A percentile compares a stretch with the other conserved stretches of the same genome.
Conservation (phyloP, 2,113 vertebrate genomes). For the Promerops cafer region DNA sequence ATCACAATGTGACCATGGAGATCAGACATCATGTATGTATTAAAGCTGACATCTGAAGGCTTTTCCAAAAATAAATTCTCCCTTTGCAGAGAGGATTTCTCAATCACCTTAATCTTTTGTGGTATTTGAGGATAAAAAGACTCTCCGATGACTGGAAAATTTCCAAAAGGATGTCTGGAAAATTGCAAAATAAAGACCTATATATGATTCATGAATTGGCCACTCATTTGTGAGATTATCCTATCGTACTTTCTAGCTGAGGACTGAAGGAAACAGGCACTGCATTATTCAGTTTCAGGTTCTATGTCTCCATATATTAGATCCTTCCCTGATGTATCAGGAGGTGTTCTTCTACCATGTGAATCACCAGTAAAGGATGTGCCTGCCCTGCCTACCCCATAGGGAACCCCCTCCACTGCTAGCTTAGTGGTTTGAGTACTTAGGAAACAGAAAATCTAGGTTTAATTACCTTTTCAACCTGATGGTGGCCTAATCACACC, state of each 20-base stretch:
- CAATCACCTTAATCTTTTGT: slow-evolving; percentile 36
- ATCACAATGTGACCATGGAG: background rate
- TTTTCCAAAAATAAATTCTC: slow-evolving; percentile 29
- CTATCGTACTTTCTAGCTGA: background rate
- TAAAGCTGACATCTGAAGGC: slow-evolving; percentile 24
- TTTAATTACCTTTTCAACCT: background rate
- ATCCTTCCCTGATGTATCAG: background rate
- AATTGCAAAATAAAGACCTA: background rate
- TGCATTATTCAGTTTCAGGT: background rate
- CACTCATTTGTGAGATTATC: background rate
- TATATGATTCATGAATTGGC: background rate
- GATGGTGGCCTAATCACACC: background rate
- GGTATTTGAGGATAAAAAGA: slow-evolving; percentile 16
- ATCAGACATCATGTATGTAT: background rate
- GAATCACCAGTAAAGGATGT: background rate
- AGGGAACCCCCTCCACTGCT: background rate
- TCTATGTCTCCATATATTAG: background rate
- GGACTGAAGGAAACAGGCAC: background rate
- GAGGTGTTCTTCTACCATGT: background rate
- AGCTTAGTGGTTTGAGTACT: background rate
- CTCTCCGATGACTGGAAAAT: background rate
- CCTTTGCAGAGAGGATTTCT: slow-evolving; percentile 16
- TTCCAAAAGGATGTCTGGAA: slow-evolving; percentile 21
- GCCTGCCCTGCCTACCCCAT: background rate
- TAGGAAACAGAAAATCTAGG: background rate